These are phyloP conservation scores for Drosophila pseudoobscura DNA, from an alignment of 1,140 invertebrate species.

Conservation along the genomic window DNA sequence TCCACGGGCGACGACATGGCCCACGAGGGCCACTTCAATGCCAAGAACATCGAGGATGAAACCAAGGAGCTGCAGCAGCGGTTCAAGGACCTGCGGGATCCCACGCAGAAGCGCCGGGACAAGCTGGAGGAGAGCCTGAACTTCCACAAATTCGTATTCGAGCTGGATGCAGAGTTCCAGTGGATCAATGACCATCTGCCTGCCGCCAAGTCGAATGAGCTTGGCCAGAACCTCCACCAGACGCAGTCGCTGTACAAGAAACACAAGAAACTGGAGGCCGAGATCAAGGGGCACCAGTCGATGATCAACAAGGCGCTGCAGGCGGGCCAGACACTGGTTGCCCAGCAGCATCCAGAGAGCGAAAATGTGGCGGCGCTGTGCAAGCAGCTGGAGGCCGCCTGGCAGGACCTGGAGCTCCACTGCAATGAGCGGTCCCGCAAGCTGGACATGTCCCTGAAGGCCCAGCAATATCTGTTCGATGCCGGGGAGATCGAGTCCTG, in stretches of 20 bases:
- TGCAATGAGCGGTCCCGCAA: slow-evolving; percentile 89
- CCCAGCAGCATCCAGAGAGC: slow-evolving; percentile 90
- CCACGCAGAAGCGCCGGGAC: slow-evolving; percentile 87
- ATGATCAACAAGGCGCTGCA: slow-evolving; percentile 92
- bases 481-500: slow-evolving; percentile 96
- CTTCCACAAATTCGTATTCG: slow-evolving; percentile 96
- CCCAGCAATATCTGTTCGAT: slow-evolving; percentile 95
- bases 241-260: slow-evolving; percentile 96
- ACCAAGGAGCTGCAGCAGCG: slow-evolving; percentile 89
- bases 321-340: slow-evolving; percentile 88
- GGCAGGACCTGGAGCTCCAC: slow-evolving; percentile 88
- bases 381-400: slow-evolving; percentile 86
- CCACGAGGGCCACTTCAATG: slow-evolving; percentile 96
- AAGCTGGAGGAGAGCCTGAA: slow-evolving; percentile 93
- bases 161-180: slow-evolving; percentile 95
- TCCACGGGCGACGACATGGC: slow-evolving; percentile 94
- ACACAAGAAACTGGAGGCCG: slow-evolving; percentile 94
- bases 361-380: slow-evolving; percentile 89
- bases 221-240: slow-evolving; percentile 94
- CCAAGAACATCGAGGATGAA: slow-evolving; percentile 91
- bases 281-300: slow-evolving; percentile 92
- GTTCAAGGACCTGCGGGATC: slow-evolving; percentile 86
- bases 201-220: slow-evolving; percentile 89
- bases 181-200: slow-evolving; percentile 97
- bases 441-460: slow-evolving; percentile 92